Conservation (phyloP, 2,797 vertebrate genomes). For the Eulemur rubriventer region DNA sequence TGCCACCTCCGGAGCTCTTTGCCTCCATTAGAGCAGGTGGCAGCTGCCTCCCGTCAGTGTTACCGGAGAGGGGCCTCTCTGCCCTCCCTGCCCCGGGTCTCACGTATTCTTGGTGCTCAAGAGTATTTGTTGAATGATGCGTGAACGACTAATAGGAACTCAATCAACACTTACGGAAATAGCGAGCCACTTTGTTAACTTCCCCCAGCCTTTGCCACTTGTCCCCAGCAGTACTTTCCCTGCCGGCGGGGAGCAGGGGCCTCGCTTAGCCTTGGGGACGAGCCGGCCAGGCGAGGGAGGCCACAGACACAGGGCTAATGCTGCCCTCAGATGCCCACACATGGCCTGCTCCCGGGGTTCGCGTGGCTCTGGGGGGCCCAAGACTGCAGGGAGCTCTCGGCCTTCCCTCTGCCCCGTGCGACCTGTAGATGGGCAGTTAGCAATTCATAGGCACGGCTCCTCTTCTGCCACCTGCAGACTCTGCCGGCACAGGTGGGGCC, state of each 20-base stretch:
- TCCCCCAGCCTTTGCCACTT: not conserved
- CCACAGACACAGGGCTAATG: not conserved
- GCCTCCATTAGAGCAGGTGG: not conserved
- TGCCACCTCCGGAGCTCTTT: accelerated
- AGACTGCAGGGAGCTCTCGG: not conserved
- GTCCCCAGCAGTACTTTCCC: not conserved
- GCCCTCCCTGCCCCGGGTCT: no score
- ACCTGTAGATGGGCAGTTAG: not conserved
- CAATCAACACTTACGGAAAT: not conserved
- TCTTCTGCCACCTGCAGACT: not conserved
- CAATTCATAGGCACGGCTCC: not conserved
- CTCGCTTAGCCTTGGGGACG: not conserved
- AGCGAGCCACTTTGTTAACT: not conserved
- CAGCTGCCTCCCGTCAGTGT: not conserved
- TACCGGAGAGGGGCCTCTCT: not conserved
- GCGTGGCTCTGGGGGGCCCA: accelerated
- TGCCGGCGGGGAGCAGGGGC: no score
- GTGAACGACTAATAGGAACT: not conserved
- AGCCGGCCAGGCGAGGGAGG: not conserved
- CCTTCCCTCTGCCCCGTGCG: not conserved
- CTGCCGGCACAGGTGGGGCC: slow-evolving; percentile 38
- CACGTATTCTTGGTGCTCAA: not conserved
- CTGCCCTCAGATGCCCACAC: not conserved
- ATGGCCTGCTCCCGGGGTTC: not conserved
- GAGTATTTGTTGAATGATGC: no score